A percentile compares a stretch with the other conserved stretches of the same genome.
These are phyloP conservation scores for Cotesia vestalis DNA, from an alignment of 1,140 invertebrate genomes.

Conservation along the genomic window DNA sequence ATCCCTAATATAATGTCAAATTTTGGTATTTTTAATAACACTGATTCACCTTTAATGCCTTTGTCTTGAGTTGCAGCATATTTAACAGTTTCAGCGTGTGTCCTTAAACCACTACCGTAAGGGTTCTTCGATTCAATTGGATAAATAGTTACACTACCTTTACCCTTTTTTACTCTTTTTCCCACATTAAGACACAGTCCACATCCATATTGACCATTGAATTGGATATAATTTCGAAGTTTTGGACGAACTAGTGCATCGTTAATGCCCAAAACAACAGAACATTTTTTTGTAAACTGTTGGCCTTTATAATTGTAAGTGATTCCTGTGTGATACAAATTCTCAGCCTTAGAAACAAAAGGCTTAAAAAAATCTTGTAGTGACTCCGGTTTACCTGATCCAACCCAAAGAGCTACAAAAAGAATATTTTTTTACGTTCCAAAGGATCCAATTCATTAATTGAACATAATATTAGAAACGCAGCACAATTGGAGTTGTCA, in stretches of 20 bases:
- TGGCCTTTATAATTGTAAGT: slow-evolving; percentile 32
- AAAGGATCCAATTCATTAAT: slow-evolving; percentile 34
- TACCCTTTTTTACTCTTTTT: slow-evolving; percentile 35
- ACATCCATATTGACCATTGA: slow-evolving; percentile 48
- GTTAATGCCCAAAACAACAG: slow-evolving; percentile 35
- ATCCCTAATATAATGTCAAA: slow-evolving; percentile 44
- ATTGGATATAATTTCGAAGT: slow-evolving; percentile 41
- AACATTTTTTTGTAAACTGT: slow-evolving; percentile 39
- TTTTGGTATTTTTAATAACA: slow-evolving; percentile 32
- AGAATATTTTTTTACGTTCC: slow-evolving; percentile 31
- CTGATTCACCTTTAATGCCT: neutral
- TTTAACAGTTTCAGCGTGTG: slow-evolving; percentile 32
- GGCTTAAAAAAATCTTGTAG: slow-evolving; percentile 43
- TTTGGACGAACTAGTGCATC: slow-evolving; percentile 44
- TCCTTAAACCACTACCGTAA: slow-evolving; percentile 40
- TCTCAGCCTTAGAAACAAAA: slow-evolving; percentile 38
- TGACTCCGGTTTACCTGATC: slow-evolving; percentile 37
- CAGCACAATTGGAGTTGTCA: slow-evolving; percentile 30
- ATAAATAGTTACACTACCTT: slow-evolving; percentile 38
- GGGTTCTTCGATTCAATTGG: slow-evolving; percentile 33
- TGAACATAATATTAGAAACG: slow-evolving; percentile 37
- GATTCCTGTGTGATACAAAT: slow-evolving; percentile 33
- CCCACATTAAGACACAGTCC: slow-evolving; percentile 46
- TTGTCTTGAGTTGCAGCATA: neutral
- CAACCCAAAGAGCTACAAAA: slow-evolving; percentile 39